Evolutionary conservation across 2,113 vertebrate genomes (phyloP).

Genomic region (Phalacrocorax carbo): DNA sequence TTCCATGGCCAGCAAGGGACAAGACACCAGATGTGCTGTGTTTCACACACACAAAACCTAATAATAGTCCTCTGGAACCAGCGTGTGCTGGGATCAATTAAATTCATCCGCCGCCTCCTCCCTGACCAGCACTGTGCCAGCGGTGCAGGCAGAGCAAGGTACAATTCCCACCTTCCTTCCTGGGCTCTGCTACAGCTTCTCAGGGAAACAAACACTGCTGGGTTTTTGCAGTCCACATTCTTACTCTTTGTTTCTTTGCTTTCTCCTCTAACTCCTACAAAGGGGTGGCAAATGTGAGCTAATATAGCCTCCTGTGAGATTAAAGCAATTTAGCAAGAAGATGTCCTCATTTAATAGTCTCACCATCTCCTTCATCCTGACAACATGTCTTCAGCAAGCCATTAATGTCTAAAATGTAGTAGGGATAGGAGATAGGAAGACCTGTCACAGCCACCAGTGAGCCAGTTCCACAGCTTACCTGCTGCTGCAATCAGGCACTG

Average conservation of each 20-base stretch:
- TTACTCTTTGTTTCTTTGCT: background rate
- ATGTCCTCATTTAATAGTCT: conserved; percentile 9
- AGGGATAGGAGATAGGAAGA: background rate
- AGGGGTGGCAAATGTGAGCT: background rate
- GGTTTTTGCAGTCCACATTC: background rate
- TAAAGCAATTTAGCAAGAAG: background rate
- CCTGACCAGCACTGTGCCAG: background rate
- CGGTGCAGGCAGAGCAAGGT: background rate
- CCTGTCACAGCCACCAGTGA: background rate
- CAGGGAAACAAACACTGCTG: background rate
- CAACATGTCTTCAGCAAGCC: background rate
- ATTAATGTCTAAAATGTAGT: background rate
- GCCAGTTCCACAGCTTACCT: background rate
- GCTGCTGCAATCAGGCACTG: background rate
- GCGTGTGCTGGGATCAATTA: background rate
- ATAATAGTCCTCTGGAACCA: background rate
- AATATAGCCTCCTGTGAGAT: background rate
- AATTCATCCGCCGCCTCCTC: background rate
- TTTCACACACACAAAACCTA: background rate
- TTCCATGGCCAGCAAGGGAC: background rate
- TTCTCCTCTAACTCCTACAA: background rate
- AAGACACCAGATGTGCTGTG: background rate
- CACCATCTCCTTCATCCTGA: background rate
- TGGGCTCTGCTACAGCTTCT: background rate
- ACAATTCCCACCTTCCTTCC: background rate